Percentiles rank a stretch among this genome's conserved stretches.
Conservation (phyloP, 2,113 vertebrate genomes). For the Centropus unirufus region DNA sequence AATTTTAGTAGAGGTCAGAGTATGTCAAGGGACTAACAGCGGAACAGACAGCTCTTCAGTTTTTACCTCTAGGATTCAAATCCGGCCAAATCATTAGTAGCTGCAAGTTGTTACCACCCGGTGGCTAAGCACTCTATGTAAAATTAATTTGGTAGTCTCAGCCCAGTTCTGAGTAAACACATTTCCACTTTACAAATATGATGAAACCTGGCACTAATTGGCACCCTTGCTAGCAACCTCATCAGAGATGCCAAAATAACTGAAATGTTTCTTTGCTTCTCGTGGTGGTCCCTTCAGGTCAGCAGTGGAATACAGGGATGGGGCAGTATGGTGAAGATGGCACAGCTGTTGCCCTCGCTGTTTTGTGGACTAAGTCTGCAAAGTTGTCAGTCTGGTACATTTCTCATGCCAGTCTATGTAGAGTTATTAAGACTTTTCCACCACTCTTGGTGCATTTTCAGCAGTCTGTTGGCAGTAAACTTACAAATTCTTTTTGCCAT, state of each 20-base stretch:
- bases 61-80: neutral
- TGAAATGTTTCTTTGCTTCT: neutral
- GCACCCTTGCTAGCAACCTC: constrained; percentile 29
- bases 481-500: constrained; percentile 22
- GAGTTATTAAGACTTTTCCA: neutral
- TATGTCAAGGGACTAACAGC: neutral
- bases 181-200: constrained; percentile 33
- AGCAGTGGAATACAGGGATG: neutral
- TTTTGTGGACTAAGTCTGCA: neutral
- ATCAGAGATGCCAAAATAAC: constrained; percentile 15
- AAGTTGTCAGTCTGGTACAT: neutral
- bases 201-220: constrained; percentile 48
- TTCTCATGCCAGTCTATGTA: neutral
- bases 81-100: constrained; percentile 11
- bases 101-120: constrained; percentile 23
- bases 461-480: neutral
- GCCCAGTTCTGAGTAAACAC: constrained; percentile 14
- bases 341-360: constrained; percentile 2
- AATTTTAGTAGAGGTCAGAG: neutral
- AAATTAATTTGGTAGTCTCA: constrained; percentile 1
- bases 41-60: neutral
- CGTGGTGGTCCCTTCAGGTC: neutral
- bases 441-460: neutral
- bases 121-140: neutral
- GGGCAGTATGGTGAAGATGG: neutral